A percentile compares a stretch with the other conserved stretches of the same genome.
phyloP scores from a whole-genome alignment of 2,888 invertebrate genomes.

The Agriopis leucophaearia region DNA sequence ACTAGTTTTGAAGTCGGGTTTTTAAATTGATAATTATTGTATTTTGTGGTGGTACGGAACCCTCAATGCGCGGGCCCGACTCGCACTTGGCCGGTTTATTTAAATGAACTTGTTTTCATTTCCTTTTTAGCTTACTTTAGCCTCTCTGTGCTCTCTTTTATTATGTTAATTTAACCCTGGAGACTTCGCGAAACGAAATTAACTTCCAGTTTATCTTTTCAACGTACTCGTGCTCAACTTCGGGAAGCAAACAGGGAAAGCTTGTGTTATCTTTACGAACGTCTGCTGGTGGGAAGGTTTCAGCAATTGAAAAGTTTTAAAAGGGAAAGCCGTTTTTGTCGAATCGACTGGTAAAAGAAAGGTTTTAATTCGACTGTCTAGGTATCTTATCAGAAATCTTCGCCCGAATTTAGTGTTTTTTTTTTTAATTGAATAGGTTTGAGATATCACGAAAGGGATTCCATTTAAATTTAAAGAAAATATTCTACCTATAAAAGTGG shows the following conservation, averaged over 20 bases:
- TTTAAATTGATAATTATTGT: too few species aligned
- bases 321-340: neutral
- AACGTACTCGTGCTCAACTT: slow-evolving; percentile 6
- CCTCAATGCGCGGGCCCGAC: too few species aligned
- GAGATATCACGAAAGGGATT: too few species aligned
- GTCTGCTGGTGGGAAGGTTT: slow-evolving; percentile 5
- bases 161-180: slow-evolving; percentile 28
- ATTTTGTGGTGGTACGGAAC: too few species aligned
- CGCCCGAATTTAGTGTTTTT: too few species aligned
- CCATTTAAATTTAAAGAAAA: too few species aligned
- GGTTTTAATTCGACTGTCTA: neutral
- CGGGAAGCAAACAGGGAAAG: slow-evolving; percentile 1
- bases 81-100: too few species aligned
- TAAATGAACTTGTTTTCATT: neutral
- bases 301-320: slow-evolving; percentile 10
- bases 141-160: slow-evolving; percentile 2
- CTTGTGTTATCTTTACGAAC: slow-evolving; percentile 4
- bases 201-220: slow-evolving; percentile 35
- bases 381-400: too few species aligned
- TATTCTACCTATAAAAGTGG: too few species aligned
- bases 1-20: too few species aligned
- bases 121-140: neutral
- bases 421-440: too few species aligned
- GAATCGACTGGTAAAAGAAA: neutral
- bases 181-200: slow-evolving; percentile 32